Percentiles rank a stretch among this genome's conserved stretches.
Conservation (phyloP, 1,140 invertebrate genomes). For the Monomorium pharaonis region DNA sequence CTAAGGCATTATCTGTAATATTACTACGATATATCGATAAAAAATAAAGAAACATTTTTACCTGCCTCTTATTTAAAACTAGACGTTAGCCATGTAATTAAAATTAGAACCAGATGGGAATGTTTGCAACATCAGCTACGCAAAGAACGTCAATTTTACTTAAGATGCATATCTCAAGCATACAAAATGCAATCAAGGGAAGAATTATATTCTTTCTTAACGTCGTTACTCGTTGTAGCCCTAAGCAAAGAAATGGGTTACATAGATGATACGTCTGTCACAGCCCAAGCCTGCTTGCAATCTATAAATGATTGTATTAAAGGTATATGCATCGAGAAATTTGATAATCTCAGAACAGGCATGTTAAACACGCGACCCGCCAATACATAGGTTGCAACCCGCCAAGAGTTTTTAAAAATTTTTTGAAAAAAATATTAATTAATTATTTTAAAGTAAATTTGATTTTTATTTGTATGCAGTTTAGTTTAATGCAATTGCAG, state of each 20-base stretch:
- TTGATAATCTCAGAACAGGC: too few species aligned
- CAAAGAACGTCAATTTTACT: constrained; percentile 3
- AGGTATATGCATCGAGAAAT: not conserved
- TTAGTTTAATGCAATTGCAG: too few species aligned
- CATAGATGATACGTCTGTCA: not conserved
- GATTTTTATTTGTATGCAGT: too few species aligned
- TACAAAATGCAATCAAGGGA: constrained; percentile 6
- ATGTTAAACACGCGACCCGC: too few species aligned
- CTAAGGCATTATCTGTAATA: constrained; percentile 12
- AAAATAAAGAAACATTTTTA: not conserved
- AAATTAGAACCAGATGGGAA: not conserved
- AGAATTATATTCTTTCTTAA: not conserved
- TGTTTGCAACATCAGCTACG: not conserved
- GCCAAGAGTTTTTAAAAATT: too few species aligned
- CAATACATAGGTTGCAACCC: too few species aligned
- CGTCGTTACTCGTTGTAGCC: not conserved
- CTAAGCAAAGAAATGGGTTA: not conserved
- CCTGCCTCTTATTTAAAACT: not conserved
- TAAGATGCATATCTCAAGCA: not conserved
- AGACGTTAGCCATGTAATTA: not conserved
- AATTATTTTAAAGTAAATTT: too few species aligned
- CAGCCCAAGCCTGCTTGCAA: not conserved
- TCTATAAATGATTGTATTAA: not conserved
- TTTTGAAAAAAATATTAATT: too few species aligned
- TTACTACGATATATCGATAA: not conserved